These are phyloP conservation scores for Pelecanus crispus DNA, from an alignment of 2,113 vertebrate species.

Conservation along the genomic window DNA sequence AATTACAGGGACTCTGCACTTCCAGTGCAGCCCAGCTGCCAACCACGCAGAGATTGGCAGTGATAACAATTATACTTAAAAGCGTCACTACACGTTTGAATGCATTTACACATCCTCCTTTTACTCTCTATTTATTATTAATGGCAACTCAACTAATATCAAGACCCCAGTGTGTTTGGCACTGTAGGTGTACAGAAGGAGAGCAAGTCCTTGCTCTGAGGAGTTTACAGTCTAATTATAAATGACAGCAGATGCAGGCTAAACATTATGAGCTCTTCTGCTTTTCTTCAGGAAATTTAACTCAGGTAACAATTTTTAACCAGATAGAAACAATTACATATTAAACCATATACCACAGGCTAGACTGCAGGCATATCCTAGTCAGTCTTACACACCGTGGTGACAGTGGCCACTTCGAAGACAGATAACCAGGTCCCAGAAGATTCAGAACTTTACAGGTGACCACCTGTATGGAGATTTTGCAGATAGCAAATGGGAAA, in stretches of 20 bases:
- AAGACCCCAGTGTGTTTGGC: neutral
- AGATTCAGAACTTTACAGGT: neutral
- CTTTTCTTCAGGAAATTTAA: neutral
- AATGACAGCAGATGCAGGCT: neutral
- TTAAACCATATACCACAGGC: neutral
- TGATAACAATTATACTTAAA: constrained; percentile 39
- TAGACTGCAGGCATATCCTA: neutral
- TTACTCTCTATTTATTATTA: constrained; percentile 64
- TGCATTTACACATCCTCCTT: constrained; percentile 59
- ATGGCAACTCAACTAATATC: constrained; percentile 29
- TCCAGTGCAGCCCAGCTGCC: constrained; percentile 24
- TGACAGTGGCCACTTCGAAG: neutral
- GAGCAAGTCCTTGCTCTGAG: constrained; percentile 21
- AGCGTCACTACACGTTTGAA: constrained; percentile 24
- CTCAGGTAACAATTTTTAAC: neutral
- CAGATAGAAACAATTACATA: neutral
- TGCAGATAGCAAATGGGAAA: neutral
- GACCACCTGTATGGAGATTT: neutral
- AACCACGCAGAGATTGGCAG: neutral
- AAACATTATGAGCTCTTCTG: neutral
- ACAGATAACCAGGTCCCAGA: neutral
- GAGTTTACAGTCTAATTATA: neutral
- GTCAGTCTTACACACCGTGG: neutral
- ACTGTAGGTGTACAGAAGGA: neutral
- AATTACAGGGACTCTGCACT: neutral